Base-by-base conservation (phyloP, 35 echinoderm and acorn worm genomes). In the Amphiura filiformis region DNA sequence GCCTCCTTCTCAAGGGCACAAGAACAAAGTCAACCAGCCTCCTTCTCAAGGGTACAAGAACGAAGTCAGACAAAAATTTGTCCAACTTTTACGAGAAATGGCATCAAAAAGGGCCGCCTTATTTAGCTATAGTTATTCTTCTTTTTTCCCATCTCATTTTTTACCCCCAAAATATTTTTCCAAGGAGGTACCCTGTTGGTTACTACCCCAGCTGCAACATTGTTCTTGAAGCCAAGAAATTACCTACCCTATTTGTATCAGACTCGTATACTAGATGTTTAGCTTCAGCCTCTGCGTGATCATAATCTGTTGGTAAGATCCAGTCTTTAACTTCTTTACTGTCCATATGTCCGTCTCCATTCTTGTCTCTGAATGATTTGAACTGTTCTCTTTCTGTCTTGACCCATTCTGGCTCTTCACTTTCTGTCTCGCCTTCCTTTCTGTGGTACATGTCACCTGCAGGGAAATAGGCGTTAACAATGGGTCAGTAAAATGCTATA, bases 281-380 rank as follows among this genome's bases (percentile, higher is more conserved):
- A 40, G 96, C 92, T 81, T 99, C 96, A 22, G 96, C 96, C 61
- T 92, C 86, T 12, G 93, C 84, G 41, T 95, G 96, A 87, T 99
- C 96, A 39, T 99, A 99, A n/a, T 99, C 96, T 37, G 87, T 89
- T 1, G 96, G 96, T 18, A 99, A 84, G 41, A 99, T 94, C 96
- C 96, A 99, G 30, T 94, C 91, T 18, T 89, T 90, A 23, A 99
- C 86, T 42, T 99, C 96, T 17, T 82, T 47, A 20, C 78, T 35
- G 84, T 99, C 86, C 96, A 99, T 99, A 37, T 92, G 89, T 31
- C 90, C 91, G 56, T 99, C 96, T 0, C 82, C 80, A 35, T 99
- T 84, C 70, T 89, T 89, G 88, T 99, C 96, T 13, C 96, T 86
- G 96, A 92, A 95, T 17, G 79, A 57, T 36, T 49, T 39, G 85